Base-by-base conservation (phyloP, 2,113 vertebrate genomes). In the Dendropsophus ebraccatus region DNA sequence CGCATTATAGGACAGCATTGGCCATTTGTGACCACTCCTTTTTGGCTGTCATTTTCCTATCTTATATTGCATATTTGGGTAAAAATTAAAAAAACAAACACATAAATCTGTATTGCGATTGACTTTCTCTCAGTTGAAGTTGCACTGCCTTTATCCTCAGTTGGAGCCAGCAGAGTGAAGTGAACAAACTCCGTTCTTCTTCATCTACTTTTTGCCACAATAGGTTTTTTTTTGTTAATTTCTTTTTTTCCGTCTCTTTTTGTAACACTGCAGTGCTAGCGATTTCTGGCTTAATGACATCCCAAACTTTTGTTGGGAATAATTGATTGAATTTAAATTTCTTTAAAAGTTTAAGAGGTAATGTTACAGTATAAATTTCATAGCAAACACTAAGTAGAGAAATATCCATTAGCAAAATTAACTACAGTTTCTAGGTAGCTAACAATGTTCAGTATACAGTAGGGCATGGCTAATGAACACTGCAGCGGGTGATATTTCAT, bases 401-500 rank as follows among this genome's bases (percentile, higher is more conserved):
- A 98, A 98, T 98, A 97, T 98, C 98, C 98, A 98, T 99, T 98
- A 99, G 97, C 94, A 96, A 97, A 97, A 99, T 98, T 96, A 98
- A 97, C 95, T 97, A 95, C 96, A 97, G 97, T 96, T 99, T 98
- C 95, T 96, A 98, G 97, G 97, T 98, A 97, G 97, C 97, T 97
- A 98, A 97, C 97, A 97, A 97, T 96, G 97, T 96, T 96, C 94
- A 92, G 94, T 95, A 95, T 98, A 97, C 97, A 96, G 97, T 96
- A 96, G 96, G 97, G 96, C 97, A 96, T 96, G 95, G 96, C 97
- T 99, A 99, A 99, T 99, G 97, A 99, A 98, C 97, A 96, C 97
- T 97, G 97, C 97, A 97, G 97, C 96, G 97, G 97, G 97, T 97
- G 97, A 99, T 99, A 99, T 99, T 99, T 99, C 98, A 99, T 99